phyloP scores from a whole-genome alignment of 2,888 invertebrate genomes.

The Tipula confusa region DNA sequence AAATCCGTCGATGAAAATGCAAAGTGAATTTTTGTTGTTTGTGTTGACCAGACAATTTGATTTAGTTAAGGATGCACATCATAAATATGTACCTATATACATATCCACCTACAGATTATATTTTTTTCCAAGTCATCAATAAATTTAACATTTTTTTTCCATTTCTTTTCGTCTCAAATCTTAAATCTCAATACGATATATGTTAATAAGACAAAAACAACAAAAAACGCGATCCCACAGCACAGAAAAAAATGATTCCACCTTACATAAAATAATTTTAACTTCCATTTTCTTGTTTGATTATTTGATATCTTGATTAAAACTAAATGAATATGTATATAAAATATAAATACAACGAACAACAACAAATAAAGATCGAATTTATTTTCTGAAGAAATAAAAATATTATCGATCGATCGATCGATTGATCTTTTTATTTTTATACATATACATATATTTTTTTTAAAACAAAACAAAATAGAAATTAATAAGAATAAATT shows the following conservation, averaged over 20 bases:
- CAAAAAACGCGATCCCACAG: slow-evolving; percentile 13
- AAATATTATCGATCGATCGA: slow-evolving; percentile 25
- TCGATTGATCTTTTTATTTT: slow-evolving; percentile 14
- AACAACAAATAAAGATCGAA: slow-evolving; percentile 9
- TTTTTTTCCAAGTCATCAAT: neutral
- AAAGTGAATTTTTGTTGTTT: neutral
- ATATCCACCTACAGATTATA: neutral
- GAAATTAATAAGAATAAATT: slow-evolving; percentile 20
- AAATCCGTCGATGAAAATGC: neutral
- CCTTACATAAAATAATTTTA: slow-evolving; percentile 7
- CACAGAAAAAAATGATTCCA: neutral
- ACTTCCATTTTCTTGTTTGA: neutral
- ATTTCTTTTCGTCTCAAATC: neutral
- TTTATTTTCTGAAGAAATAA: neutral
- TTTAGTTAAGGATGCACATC: too few relatives aligned
- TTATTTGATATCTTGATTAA: neutral
- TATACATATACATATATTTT: too few relatives aligned
- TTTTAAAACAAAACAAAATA: neutral
- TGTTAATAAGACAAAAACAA: neutral
- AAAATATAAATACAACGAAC: neutral
- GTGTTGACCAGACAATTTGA: too few relatives aligned
- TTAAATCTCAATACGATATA: too few relatives aligned
- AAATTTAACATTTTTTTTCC: neutral
- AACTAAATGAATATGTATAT: neutral
- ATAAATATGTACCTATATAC: too few relatives aligned